Evolutionary conservation across 2,113 vertebrate genomes (phyloP).

Genomic region (Plecturocebus donacophilus): DNA sequence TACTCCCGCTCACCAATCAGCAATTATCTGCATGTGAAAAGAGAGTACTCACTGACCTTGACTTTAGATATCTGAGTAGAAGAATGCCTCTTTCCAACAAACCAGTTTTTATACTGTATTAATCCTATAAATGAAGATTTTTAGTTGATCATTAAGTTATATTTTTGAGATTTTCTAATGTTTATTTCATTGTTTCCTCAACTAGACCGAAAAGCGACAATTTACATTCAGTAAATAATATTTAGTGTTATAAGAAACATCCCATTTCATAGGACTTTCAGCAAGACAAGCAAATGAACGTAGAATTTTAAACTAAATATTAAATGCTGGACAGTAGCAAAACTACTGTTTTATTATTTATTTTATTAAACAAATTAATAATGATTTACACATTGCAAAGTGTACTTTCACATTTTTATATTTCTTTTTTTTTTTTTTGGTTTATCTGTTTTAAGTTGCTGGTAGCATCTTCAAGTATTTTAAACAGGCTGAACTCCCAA

Average conservation of each 20-base stretch:
- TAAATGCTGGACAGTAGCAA: not conserved
- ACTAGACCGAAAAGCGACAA: not conserved
- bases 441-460: not conserved
- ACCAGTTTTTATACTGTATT: not conserved
- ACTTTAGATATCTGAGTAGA: not conserved
- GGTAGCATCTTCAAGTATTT: not conserved
- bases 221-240: not conserved
- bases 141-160: not conserved
- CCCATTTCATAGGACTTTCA: not conserved
- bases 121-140: not conserved
- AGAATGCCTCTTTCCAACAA: not conserved
- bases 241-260: conserved; percentile 13
- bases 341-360: not conserved
- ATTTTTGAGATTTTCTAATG: conserved; percentile 34
- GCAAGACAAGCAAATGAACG: not conserved
- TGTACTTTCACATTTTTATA: not conserved
- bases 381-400: not conserved
- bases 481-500: not conserved
- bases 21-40: not conserved
- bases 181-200: conserved; percentile 16
- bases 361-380: not conserved
- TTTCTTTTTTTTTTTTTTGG: not conserved
- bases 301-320: not conserved
- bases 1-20: not conserved
- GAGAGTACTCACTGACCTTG: not conserved